A percentile compares a stretch with the other conserved stretches of the same genome.
Conservation (phyloP, 2,888 invertebrate species). For the Drosophila tanythrix region DNA sequence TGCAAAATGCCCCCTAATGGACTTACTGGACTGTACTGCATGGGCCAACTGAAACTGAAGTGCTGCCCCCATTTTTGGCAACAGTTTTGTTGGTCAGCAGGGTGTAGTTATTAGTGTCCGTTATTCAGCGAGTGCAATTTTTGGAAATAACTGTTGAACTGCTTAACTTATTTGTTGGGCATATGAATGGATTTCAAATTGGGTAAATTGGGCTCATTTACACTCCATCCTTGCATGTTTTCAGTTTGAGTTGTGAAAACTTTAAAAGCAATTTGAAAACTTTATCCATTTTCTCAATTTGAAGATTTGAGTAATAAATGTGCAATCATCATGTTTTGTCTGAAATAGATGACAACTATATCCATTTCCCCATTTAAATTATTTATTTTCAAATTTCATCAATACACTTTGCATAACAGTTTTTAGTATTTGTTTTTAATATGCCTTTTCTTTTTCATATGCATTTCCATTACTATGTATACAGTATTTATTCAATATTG, state of each 20-base stretch:
- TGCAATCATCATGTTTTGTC: neutral
- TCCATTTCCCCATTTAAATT: neutral
- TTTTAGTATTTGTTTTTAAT: neutral
- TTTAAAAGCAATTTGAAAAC: neutral
- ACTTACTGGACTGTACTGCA: constrained; percentile 50
- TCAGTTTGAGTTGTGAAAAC: neutral
- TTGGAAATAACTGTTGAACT: neutral
- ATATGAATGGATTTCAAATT: neutral
- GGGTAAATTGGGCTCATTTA: neutral
- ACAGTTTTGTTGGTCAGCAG: constrained; percentile 23
- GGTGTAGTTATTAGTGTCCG: constrained; percentile 40
- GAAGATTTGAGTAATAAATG: neutral
- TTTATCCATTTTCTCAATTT: neutral
- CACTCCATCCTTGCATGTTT: neutral
- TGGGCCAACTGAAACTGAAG: constrained; percentile 25
- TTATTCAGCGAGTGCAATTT: constrained; percentile 24
- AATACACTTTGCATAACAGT: neutral
- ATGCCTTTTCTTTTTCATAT: neutral
- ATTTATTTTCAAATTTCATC: neutral
- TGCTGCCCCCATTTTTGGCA: constrained; percentile 30
- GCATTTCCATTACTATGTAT: neutral
- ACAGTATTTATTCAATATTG: constrained; percentile 11
- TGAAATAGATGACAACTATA: neutral
- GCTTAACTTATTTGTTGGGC: neutral
- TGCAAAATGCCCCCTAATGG: constrained; percentile 77